Percentiles rank a stretch among this genome's conserved stretches.
Conservation (phyloP, 2,888 invertebrate genomes). For the Lypha dubia region DNA sequence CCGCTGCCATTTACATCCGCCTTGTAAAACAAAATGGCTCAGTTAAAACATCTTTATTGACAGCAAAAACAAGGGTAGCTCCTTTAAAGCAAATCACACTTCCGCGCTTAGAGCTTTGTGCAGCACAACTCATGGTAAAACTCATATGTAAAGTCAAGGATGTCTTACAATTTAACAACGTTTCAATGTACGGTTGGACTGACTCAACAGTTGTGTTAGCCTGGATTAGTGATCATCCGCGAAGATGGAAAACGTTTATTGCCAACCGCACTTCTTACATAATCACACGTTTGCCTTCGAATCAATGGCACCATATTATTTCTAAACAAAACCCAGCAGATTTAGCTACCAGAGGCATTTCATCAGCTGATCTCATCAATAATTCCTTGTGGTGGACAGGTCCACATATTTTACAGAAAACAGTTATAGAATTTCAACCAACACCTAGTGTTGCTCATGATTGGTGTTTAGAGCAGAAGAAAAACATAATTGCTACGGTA, state of each 20-base stretch:
- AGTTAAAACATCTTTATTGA: slow-evolving; percentile 8
- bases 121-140: slow-evolving; percentile 56
- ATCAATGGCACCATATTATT: slow-evolving; percentile 51
- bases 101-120: slow-evolving; percentile 54
- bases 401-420: slow-evolving; percentile 34
- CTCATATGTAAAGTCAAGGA: slow-evolving; percentile 36
- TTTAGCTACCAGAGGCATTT: too few relatives aligned
- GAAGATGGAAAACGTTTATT: slow-evolving; percentile 63
- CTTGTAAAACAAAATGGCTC: slow-evolving; percentile 20
- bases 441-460: not conserved
- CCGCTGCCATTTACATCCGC: slow-evolving; percentile 52
- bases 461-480: too few relatives aligned
- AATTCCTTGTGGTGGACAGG: slow-evolving; percentile 66
- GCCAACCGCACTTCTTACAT: slow-evolving; percentile 60
- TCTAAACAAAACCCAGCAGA: slow-evolving; percentile 61
- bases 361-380: not conserved
- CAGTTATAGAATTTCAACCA: not conserved
- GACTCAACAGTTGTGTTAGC: slow-evolving; percentile 56
- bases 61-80: slow-evolving; percentile 13
- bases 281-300: slow-evolving; percentile 30
- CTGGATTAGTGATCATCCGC: slow-evolving; percentile 60
- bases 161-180: slow-evolving; percentile 16
- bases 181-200: slow-evolving; percentile 44
- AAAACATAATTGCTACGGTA: too few relatives aligned
- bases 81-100: slow-evolving; percentile 53